A percentile compares a stretch with the other conserved stretches of the same genome.
Conservation (phyloP, 2,797 vertebrate species). For the Florisuga fusca region DNA sequence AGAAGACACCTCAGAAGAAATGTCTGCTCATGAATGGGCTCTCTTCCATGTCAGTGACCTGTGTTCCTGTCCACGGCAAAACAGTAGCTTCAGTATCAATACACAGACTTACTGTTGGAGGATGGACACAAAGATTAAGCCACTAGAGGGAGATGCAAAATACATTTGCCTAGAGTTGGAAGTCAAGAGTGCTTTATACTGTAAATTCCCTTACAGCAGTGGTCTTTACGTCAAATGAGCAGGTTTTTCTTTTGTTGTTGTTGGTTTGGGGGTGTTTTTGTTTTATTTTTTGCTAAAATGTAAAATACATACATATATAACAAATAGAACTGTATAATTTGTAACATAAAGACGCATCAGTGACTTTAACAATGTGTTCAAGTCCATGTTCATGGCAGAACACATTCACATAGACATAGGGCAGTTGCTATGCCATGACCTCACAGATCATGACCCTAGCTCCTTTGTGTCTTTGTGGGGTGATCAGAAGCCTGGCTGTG, state of each 20-base stretch:
- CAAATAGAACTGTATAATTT: background rate
- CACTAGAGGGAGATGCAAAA: slow-evolving; percentile 66
- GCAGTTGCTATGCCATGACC: background rate
- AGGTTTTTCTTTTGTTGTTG: background rate
- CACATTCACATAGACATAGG: background rate
- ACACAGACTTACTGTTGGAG: background rate
- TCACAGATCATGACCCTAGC: background rate
- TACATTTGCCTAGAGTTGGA: background rate
- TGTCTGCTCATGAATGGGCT: background rate
- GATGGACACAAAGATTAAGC: background rate
- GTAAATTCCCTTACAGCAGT: background rate
- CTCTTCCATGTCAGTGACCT: background rate
- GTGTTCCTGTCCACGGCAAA: background rate
- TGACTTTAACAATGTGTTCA: background rate
- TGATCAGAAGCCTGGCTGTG: background rate
- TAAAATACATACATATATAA: background rate
- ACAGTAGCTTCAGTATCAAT: background rate
- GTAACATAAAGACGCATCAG: background rate
- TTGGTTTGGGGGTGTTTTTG: no score
- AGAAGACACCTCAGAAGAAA: background rate
- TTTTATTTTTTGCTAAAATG: background rate
- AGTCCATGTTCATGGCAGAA: background rate
- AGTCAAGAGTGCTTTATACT: background rate
- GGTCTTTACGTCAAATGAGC: background rate
- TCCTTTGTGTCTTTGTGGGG: background rate